Evolutionary conservation across 2,888 invertebrate genomes (phyloP).

Genomic region (Heliconius erato): DNA sequence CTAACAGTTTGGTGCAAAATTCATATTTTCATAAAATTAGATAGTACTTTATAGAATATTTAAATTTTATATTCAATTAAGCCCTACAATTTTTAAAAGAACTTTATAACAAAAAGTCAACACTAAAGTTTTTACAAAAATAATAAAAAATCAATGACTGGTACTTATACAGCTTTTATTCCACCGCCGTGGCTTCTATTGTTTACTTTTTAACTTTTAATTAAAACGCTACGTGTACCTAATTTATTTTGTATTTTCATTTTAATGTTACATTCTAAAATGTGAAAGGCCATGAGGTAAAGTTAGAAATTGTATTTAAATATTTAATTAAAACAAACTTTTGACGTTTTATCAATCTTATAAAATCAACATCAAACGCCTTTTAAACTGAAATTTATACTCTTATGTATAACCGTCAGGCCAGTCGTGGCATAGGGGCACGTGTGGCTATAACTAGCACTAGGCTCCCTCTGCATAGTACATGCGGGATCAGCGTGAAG

Average conservation of each 20-base stretch:
- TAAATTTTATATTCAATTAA: background rate
- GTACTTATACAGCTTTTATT: conserved; percentile 39
- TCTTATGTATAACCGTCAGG: background rate
- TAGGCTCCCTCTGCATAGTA: too few relatives aligned
- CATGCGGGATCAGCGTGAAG: too few relatives aligned
- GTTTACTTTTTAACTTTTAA: conserved; percentile 49
- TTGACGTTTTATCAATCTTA: background rate
- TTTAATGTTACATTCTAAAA: conserved; percentile 36
- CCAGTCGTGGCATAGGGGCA: too few relatives aligned
- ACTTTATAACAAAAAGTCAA: conserved; percentile 4
- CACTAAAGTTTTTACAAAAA: background rate
- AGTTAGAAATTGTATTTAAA: background rate
- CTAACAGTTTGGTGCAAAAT: too few relatives aligned
- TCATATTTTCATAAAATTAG: background rate
- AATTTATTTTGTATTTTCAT: conserved; percentile 37
- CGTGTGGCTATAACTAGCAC: too few relatives aligned
- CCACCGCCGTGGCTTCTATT: conserved; percentile 31
- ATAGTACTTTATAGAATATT: background rate
- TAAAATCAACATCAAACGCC: background rate
- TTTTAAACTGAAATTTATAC: background rate
- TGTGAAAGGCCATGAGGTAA: background rate
- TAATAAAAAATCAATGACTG: conserved; percentile 36
- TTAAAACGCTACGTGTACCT: conserved; percentile 42
- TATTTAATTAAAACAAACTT: background rate
- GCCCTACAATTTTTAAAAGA: background rate